These are phyloP conservation scores for Drosophila erecta DNA, from an alignment of 1,140 invertebrate genomes.

Conservation along the genomic window DNA sequence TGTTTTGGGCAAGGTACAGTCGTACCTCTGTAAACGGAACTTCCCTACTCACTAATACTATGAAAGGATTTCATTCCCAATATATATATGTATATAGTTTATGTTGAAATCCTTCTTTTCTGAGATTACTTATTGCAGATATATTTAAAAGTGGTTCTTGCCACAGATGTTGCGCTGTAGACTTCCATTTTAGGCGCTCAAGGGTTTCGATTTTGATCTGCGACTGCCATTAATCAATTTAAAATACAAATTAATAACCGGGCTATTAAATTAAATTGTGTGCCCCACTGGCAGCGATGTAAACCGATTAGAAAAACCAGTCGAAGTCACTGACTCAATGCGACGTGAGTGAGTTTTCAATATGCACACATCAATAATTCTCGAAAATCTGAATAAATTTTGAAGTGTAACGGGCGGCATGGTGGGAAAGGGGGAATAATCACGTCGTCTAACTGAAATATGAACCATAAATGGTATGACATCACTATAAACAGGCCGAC, in stretches of 20 bases:
- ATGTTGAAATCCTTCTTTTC: no score
- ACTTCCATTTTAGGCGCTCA: conserved; percentile 1
- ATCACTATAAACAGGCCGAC: conserved; percentile 73
- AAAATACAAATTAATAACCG: conserved; percentile 31
- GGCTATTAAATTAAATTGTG: conserved; percentile 39
- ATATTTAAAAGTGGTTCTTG: background rate
- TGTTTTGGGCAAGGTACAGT: conserved; percentile 3
- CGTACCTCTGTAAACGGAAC: background rate
- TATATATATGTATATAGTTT: no score
- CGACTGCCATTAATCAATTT: conserved; percentile 41
- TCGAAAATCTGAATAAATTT: conserved; percentile 43
- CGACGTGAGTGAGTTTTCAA: conserved; percentile 68
- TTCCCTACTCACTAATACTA: background rate
- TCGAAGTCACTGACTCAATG: conserved; percentile 48
- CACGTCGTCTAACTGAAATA: conserved; percentile 77
- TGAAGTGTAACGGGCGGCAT: conserved; percentile 33
- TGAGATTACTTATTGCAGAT: background rate
- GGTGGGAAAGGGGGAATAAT: conserved; percentile 30
- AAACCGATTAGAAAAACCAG: conserved; percentile 31
- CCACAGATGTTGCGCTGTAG: background rate
- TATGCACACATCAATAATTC: conserved; percentile 46
- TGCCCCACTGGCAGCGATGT: conserved; percentile 29
- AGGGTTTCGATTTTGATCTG: conserved; percentile 7
- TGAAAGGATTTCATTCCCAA: no score
- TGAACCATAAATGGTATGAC: conserved; percentile 80